Percentiles rank a stretch among this genome's conserved stretches.
phyloP scores from a whole-genome alignment of 2,888 invertebrate species.

The Geotrupes spiniger region DNA sequence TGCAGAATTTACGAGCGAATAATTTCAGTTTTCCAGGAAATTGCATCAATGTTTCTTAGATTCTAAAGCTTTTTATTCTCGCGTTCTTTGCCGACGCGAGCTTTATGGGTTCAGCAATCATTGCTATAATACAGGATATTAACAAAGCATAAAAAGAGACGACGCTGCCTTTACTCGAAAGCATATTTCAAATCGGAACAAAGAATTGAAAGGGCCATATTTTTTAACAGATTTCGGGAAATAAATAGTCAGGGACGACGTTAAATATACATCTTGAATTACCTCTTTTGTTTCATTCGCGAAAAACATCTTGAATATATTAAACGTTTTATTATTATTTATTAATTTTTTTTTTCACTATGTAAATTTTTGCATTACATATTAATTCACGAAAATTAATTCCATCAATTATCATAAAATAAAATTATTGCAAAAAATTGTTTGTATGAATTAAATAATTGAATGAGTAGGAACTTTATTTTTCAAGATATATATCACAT shows the following conservation, averaged over 20 bases:
- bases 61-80: conserved; percentile 29
- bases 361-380: too few relatives aligned
- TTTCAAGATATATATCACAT: too few relatives aligned
- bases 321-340: too few relatives aligned
- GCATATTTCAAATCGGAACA: conserved; percentile 31
- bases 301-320: too few relatives aligned
- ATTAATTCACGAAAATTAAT: too few relatives aligned
- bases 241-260: conserved; percentile 13
- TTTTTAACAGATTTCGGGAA: conserved; percentile 21
- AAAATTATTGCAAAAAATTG: too few relatives aligned
- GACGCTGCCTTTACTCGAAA: conserved; percentile 14
- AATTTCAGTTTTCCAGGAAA: conserved; percentile 48
- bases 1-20: conserved; percentile 46
- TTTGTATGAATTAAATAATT: too few relatives aligned
- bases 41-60: conserved; percentile 45
- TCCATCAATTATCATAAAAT: too few relatives aligned
- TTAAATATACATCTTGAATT: conserved; percentile 21
- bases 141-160: conserved; percentile 36
- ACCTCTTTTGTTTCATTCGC: not conserved
- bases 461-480: too few relatives aligned
- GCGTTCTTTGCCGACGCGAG: conserved; percentile 25
- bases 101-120: conserved; percentile 37
- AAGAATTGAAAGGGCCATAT: conserved; percentile 22
- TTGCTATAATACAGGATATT: conserved; percentile 37
- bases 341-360: too few relatives aligned